Base-by-base conservation (phyloP, 30 jellyfish, hydroid and myxozoan genomes). In the Hydractinia echinata region DNA sequence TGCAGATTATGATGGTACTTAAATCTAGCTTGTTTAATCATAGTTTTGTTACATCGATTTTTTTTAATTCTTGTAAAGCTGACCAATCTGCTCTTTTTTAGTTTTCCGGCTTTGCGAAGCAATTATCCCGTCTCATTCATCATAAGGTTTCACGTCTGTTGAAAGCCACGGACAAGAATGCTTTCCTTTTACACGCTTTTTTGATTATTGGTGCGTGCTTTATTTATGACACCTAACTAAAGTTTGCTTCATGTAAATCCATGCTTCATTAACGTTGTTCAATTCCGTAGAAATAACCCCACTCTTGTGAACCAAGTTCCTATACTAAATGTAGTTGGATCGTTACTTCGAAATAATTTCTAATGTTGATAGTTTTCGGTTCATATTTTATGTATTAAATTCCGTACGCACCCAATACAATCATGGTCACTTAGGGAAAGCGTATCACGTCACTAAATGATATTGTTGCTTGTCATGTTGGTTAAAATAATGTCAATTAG, bases 261-360 rank as follows among this genome's bases (percentile, higher is more conserved):
- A 56, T 56, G 68, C 68, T 56, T 56, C n/a, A 56, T 56, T 56
- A 56, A 56, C 68, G 10, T 56, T 56, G 10, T 56, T 56, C 68
- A 56, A n/a, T 56, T 56, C 13, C 68, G n/a, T 56, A 56, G 13
- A 56, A n/a, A 9, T 56, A 9, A 9, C n/a, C 68, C 68, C 68
- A 56, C 13, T 56, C n/a, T 56, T 9, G 68, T 56, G 68, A 56
- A 56, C 68, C 68, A 56, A 56, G 10, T 56, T 56, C 68, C 68
- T 56, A n/a, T 56, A 56, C 68, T 56, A 56, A 56, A 56, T 56
- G 68, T 56, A 56, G 68, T 56, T n/a, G 68, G 68, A n/a, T 56
- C 68, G 68, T 56, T 9, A n/a, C n/a, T n/a, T 56, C n/a, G n/a
- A n/a, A 56, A 56, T 56, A 56, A 56, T 56, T 56, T 56, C 68